phyloP scores from a whole-genome alignment of 2,113 vertebrate species.

The Aptenodytes patagonicus region DNA sequence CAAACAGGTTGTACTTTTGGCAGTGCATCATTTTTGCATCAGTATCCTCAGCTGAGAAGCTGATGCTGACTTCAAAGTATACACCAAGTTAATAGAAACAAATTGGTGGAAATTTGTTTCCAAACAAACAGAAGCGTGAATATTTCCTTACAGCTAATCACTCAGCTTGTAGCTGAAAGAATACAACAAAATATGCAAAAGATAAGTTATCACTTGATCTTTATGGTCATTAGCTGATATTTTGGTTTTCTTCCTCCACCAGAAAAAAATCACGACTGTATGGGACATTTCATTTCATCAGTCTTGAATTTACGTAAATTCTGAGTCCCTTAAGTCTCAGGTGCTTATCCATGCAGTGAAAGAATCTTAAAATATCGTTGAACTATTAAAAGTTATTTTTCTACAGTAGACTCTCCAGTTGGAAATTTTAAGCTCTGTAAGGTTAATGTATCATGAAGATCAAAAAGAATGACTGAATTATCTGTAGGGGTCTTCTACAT shows the following conservation, averaged over 20 bases:
- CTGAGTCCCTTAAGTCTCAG: not conserved
- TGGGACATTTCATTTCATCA: not conserved
- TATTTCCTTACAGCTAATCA: not conserved
- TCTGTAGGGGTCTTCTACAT: not conserved
- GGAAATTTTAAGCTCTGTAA: not conserved
- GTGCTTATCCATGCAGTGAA: not conserved
- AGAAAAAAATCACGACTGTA: not conserved
- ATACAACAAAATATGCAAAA: not conserved
- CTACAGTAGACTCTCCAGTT: not conserved
- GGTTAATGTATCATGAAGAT: not conserved
- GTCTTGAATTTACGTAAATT: not conserved
- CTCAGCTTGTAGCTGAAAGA: not conserved
- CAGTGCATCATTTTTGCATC: not conserved
- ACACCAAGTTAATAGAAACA: not conserved
- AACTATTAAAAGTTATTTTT: not conserved
- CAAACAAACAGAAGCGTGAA: not conserved
- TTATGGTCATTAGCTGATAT: not conserved
- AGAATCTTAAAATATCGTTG: not conserved
- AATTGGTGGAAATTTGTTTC: not conserved
- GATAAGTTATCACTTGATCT: not conserved
- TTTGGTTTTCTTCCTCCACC: not conserved
- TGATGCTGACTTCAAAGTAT: not conserved
- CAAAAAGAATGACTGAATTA: not conserved
- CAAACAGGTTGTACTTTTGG: not conserved
- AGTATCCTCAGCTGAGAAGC: not conserved